These are phyloP conservation scores for Salvelinus fontinalis DNA, from an alignment of 2,113 vertebrate genomes.

Conservation along the genomic window DNA sequence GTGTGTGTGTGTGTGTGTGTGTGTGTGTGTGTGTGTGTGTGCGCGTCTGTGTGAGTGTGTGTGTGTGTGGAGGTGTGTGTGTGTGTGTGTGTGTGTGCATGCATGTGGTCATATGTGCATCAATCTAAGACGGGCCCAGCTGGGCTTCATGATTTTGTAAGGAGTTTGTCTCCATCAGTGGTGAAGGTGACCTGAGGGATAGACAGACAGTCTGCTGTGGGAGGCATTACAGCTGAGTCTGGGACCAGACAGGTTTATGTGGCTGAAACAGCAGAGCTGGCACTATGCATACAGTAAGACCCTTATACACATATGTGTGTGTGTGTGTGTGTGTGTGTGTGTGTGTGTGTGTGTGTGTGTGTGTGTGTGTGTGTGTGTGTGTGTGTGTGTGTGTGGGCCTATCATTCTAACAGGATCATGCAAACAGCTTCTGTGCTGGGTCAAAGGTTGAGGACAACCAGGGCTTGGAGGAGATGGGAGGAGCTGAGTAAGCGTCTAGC, in stretches of 20 bases:
- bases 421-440: neutral
- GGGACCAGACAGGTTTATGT: conserved; percentile 1
- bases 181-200: conserved; percentile 29
- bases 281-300: neutral
- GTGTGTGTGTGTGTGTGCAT: neutral
- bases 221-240: neutral
- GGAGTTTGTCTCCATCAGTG: neutral
- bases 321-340: conserved; percentile 4
- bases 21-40: neutral
- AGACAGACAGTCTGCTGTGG: conserved; percentile 3
- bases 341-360: conserved; percentile 7
- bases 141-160: neutral
- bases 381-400: conserved; percentile 9
- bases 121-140: neutral
- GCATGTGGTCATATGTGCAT: neutral
- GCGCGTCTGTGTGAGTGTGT: neutral
- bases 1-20: neutral
- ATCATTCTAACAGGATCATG: conserved; percentile 5
- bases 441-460: neutral
- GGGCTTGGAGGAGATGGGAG: neutral
- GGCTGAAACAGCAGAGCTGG: conserved; percentile 5
- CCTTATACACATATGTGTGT: neutral
- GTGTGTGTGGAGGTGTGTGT: no score
- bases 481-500: neutral
- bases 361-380: conserved; percentile 4